These are phyloP conservation scores for Eupithecia vulgata DNA, from an alignment of 2,888 invertebrate genomes.

Conservation along the genomic window DNA sequence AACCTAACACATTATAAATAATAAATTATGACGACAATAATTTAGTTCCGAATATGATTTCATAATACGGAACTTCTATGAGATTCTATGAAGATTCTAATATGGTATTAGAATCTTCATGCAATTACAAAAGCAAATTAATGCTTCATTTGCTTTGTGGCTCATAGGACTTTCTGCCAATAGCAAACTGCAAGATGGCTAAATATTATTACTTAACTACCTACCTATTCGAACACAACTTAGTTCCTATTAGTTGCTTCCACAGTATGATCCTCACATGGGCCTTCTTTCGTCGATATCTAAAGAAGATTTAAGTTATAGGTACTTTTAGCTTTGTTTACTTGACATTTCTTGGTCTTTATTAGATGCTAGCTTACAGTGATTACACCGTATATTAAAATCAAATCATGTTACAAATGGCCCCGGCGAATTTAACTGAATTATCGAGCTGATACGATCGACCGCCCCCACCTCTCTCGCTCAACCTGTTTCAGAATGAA, in stretches of 20 bases:
- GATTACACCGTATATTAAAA: slow-evolving; percentile 6
- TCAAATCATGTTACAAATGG: slow-evolving; percentile 3
- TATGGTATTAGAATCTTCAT: too few relatives aligned
- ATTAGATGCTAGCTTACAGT: background rate
- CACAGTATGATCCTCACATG: background rate
- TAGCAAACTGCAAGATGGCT: background rate
- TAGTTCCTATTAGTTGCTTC: background rate
- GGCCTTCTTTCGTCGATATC: too few relatives aligned
- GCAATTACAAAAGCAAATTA: background rate
- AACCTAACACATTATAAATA: too few relatives aligned
- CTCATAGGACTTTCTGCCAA: background rate
- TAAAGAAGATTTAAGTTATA: too few relatives aligned
- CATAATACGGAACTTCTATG: too few relatives aligned
- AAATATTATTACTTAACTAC: background rate
- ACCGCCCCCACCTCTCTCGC: slow-evolving; percentile 54
- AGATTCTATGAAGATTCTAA: too few relatives aligned
- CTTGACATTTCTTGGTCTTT: too few relatives aligned
- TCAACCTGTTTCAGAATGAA: slow-evolving; percentile 86
- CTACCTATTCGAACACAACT: background rate
- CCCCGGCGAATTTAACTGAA: slow-evolving; percentile 46
- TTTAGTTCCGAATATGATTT: too few relatives aligned
- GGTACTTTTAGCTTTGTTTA: too few relatives aligned
- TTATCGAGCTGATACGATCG: slow-evolving; percentile 60
- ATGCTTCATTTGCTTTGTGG: background rate
- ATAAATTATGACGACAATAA: too few relatives aligned